A percentile compares a stretch with the other conserved stretches of the same genome.
Evolutionary conservation across 1,140 invertebrate species (phyloP).

Genomic region (Trichonephila clavipes): DNA sequence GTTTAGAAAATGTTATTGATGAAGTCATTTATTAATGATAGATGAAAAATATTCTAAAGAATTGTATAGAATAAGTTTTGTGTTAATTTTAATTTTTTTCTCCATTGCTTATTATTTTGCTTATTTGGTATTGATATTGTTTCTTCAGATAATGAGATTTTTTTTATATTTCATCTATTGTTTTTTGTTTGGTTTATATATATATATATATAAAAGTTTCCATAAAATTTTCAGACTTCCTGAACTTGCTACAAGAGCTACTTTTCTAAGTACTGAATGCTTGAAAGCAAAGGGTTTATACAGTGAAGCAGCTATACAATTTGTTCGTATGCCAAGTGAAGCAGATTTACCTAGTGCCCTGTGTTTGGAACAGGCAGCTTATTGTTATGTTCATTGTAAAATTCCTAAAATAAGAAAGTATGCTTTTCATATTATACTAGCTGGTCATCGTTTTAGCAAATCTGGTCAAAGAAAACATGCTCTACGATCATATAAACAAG

Average conservation of each 20-base stretch:
- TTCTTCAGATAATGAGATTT: too few species aligned
- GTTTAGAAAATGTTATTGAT: too few species aligned
- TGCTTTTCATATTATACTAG: constrained; percentile 97
- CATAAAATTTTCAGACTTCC: constrained; percentile 85
- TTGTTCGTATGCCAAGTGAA: constrained; percentile 97
- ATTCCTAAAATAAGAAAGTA: constrained; percentile 93
- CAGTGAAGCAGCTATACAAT: constrained; percentile 94
- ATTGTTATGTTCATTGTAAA: constrained; percentile 91
- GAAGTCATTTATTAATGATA: too few species aligned
- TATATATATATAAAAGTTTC: not conserved
- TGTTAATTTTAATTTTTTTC: too few species aligned
- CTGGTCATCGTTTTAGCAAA: constrained; percentile 94
- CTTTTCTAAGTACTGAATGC: constrained; percentile 92
- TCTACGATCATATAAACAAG: constrained; percentile 94
- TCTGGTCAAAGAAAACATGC: constrained; percentile 94
- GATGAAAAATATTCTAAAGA: too few species aligned
- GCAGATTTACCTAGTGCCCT: constrained; percentile 91
- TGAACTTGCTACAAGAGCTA: constrained; percentile 94
- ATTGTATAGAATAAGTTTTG: too few species aligned
- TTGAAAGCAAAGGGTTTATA: constrained; percentile 88
- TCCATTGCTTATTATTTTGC: too few species aligned
- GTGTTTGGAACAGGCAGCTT: constrained; percentile 95
- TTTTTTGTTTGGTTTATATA: not conserved
- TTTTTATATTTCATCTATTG: not conserved
- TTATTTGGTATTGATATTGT: too few species aligned